Base-by-base conservation (phyloP, 30 jellyfish, hydroid and myxozoan species). In the Hydractinia symbiolongicarpus region DNA sequence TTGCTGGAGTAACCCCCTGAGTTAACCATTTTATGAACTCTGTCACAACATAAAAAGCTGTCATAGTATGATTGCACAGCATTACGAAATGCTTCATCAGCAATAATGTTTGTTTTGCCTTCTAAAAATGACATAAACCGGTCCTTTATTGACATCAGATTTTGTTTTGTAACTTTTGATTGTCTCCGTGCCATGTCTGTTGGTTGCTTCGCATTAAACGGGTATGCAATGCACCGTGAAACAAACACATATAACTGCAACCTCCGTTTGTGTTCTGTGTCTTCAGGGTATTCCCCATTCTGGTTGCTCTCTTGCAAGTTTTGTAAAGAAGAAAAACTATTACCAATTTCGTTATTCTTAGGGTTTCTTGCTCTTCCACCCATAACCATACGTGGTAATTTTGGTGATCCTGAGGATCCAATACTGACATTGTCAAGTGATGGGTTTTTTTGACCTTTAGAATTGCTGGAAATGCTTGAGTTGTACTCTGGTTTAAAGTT, bases 1-100 rank as follows among this genome's bases (percentile, higher is more conserved):
- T 87, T 93, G 5, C 91, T 76, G n/a, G 98, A 93, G 71, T 93
- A 93, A 17, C 98, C 98, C 54, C 98, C 98, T 78, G 96, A 87
- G 82, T 82, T 86, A 13, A 93, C 98, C 98, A 92, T 92, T 67
- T 92, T 92, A 16, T 90, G 90, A 62, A 92, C 98, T 8, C 98
- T 82, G 54, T 92, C 98, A 57, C 96, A 88, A 86, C 96, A 92
- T 1, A 92, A 78, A 58, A 92, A 92, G 66, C 93, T 92, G 14
- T 92, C 98, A 61, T 86, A 89, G 71, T 92, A 92, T 17, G 95
- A 75, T 30, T 79, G 87, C 10, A 92, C 96, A 6, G 98, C 95
- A 83, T 83, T 92, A 54, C 79, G 80, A 52, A 86, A 87, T 15
- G 98, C 98, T 67, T 92, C 96, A 81, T 92, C 98, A 50, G 98